Conservation (phyloP, 1,140 invertebrate genomes). For the Nephotettix cincticeps region DNA sequence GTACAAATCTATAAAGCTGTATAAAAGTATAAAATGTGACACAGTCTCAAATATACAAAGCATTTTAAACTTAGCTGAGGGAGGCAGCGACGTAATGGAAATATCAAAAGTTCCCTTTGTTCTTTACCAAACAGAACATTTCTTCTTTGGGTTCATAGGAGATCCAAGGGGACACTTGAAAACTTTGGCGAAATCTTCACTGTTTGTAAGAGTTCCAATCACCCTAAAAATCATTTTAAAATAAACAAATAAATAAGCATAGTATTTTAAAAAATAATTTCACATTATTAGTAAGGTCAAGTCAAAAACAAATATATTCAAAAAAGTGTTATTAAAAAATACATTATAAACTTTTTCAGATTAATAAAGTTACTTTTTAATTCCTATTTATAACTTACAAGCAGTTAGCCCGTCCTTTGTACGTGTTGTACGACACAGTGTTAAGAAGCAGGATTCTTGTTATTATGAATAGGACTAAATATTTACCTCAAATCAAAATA, state of each 20-base stretch:
- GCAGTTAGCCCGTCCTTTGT: too few species aligned
- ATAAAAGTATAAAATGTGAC: background rate
- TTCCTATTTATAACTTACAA: too few species aligned
- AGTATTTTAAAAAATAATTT: background rate
- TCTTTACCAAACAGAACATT: conserved; percentile 79
- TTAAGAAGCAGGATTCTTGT: too few species aligned
- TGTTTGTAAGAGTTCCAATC: conserved; percentile 81
- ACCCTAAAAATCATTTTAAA: too few species aligned
- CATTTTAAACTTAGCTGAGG: background rate
- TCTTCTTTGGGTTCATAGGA: conserved; percentile 77
- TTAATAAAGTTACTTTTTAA: too few species aligned
- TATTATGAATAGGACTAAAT: too few species aligned
- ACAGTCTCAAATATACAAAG: background rate
- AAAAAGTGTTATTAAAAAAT: too few species aligned
- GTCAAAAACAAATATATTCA: background rate
- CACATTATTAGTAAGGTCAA: background rate
- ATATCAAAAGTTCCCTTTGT: background rate
- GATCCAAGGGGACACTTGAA: conserved; percentile 66
- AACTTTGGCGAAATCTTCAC: conserved; percentile 71
- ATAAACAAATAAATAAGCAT: too few species aligned
- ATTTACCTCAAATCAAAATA: too few species aligned
- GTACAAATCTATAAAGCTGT: background rate
- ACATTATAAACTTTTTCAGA: too few species aligned
- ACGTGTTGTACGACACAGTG: too few species aligned
- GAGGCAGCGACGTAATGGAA: background rate